Percentiles rank a stretch among this genome's conserved stretches.
Evolutionary conservation across 2,888 invertebrate genomes (phyloP).

Genomic region (Callimorpha dominula): DNA sequence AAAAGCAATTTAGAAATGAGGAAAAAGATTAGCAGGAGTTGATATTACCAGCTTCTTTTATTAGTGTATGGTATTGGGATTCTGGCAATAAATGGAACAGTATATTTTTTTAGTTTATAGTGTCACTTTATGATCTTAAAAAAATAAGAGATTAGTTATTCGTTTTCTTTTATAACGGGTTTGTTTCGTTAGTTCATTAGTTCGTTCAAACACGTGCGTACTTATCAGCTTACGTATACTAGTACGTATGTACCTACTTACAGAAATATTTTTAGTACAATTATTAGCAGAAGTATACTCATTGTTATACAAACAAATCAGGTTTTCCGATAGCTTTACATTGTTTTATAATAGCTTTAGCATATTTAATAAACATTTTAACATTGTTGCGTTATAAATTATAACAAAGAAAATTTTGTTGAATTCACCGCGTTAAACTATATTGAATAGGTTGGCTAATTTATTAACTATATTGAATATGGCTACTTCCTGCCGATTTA

Average conservation of each 20-base stretch:
- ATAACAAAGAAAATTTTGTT: neutral
- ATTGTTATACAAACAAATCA: slow-evolving; percentile 3
- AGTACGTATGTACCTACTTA: neutral
- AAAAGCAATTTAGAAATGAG: too few species aligned
- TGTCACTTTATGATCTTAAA: too few species aligned
- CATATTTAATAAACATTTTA: slow-evolving; percentile 13
- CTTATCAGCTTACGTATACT: neutral
- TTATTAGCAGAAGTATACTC: neutral
- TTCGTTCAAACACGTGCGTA: neutral
- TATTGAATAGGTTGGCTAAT: neutral
- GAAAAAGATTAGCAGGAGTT: too few species aligned
- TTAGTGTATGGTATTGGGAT: too few species aligned
- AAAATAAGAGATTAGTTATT: too few species aligned
- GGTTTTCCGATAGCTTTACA: neutral
- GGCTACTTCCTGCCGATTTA: too few species aligned
- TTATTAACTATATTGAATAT: neutral
- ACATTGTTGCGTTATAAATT: slow-evolving; percentile 1
- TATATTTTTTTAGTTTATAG: too few species aligned
- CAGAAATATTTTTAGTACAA: neutral
- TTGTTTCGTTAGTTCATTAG: neutral
- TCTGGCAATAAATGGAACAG: too few species aligned
- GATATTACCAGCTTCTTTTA: too few species aligned
- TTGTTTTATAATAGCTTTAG: slow-evolving; percentile 1
- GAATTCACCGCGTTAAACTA: neutral
- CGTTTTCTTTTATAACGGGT: neutral